Evolutionary conservation across 2,797 vertebrate genomes (phyloP), one percentile per base, ranked within the genome.

Genomic region (Rachycentron canadum): DNA sequence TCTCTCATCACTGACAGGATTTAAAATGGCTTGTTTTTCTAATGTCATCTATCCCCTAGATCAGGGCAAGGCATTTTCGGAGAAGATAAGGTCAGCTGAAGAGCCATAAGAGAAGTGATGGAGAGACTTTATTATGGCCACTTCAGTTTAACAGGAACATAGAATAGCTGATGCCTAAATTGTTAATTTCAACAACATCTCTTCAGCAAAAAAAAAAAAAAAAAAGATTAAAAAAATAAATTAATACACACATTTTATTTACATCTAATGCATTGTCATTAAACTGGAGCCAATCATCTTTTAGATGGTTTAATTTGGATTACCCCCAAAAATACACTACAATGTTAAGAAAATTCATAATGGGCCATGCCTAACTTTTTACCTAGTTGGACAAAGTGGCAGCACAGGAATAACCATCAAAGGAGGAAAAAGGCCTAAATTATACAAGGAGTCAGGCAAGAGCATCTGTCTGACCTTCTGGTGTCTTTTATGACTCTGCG

Each of bases 381-480:
- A 78, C 69, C 70, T 58, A 53, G 60, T 21, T 43, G 34, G 32
- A 50, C 40, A 78, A 83, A 43, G 74, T 61, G 26, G 73, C 68
- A 32, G 69, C 45, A 79, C 36, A 66, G 73, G 52, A 78, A 47
- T 53, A 76, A 79, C 71, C 79, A 81, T 88, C 81, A 84, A 83
- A 79, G 86, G 17, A 50, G 50, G 64, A 69, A 76, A 85, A 83
- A 81, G 57, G 67, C 23, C 57, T 84, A 86, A 85, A 91, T 91
- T 89, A 89, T 84, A 89, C 84, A 83, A 68, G 52, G 68, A 82
- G 57, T 81, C 52, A 61, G 74, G 73, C 77, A 41, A 57, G 53
- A 85, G 81, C 84, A 82, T 86, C 82, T 79, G 84, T 73, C 82
- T 91, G 89, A 90, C 91, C 89, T 90, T 86, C 89, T 87, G 73